Percentiles rank a stretch among this genome's conserved stretches.
Conservation (phyloP, 2,797 vertebrate species). For the Onychomys leucogaster region DNA sequence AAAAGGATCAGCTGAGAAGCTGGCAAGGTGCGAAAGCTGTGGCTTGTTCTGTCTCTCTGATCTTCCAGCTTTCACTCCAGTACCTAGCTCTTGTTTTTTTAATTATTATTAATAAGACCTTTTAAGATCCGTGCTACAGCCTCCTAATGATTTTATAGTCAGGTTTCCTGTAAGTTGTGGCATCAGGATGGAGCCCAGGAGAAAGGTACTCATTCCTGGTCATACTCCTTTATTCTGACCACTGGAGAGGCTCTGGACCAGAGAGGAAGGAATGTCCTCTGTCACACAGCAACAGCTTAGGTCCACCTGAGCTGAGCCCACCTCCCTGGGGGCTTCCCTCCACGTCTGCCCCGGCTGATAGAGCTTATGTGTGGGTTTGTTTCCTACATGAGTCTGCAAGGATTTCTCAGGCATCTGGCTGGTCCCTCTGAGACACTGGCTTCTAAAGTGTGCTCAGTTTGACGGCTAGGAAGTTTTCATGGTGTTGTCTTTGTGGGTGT, state of each 20-base stretch:
- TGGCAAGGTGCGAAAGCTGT: no score
- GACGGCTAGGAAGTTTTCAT: not conserved
- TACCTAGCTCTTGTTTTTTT: no score
- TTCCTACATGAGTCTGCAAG: not conserved
- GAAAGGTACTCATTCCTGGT: no score
- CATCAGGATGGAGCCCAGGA: not conserved
- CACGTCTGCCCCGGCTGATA: not conserved
- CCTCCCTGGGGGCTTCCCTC: no score
- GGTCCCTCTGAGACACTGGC: not conserved
- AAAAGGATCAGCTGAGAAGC: no score
- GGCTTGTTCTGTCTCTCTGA: no score
- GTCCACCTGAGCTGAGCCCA: fast-evolving
- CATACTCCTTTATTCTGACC: not conserved
- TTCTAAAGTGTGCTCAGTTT: not conserved
- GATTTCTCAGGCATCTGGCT: not conserved
- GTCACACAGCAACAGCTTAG: not conserved
- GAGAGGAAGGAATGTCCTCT: not conserved
- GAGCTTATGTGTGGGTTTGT: fast-evolving
- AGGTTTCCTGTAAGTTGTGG: not conserved
- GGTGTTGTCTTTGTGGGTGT: not conserved
- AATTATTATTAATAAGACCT: no score
- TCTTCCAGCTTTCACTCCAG: no score
- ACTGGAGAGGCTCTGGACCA: not conserved
- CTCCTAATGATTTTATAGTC: not conserved
- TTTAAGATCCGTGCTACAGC: no score